Evolutionary conservation across 2,888 invertebrate species (phyloP), one percentile per base, ranked within the genome.

Genomic region (Glyphotaelius pellucidus): DNA sequence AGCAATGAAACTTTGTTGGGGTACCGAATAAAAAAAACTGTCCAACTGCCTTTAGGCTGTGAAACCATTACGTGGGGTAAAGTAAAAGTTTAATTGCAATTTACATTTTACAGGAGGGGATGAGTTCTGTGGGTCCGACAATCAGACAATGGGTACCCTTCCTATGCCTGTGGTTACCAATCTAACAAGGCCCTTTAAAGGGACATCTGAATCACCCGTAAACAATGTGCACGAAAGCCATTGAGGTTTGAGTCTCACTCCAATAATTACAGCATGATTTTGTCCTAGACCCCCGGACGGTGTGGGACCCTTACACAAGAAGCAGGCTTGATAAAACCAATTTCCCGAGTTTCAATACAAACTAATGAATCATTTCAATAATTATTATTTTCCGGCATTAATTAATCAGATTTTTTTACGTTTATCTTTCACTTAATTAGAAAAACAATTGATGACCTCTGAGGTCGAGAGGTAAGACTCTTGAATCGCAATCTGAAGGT

Each of bases 181-280:
- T 83, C 15, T 83, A 83, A 35, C 83, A 38, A 83, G 35, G 32
- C 2, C 83, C 83, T 83, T 83, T 83, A 32, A 83, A 67, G 67
- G 67, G 67, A 67, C 25, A 2, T n/a, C 83, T 83, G 35, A 83
- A 83, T 83, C 83, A 83, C 19, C 83, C 35, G 32, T 83, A 83
- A 83, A 83, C 32, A 83, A 83, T 83, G 38, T 83, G 35, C 83
- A 25, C 35, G 83, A 83, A 83, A 83, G 83, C 35, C 35, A 32
- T 25, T 83, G 83, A 83, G 83, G 81, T 32, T 81, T 32, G 81
- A 81, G 30, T 81, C 81, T 14, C 81, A 81, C 81, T 32, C 30
- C 81, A 31, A 81, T 67, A 67, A 67, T 25, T 67, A 25, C 9
- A 4, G 7, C 25, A 67, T 25, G n/a, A 67, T 67, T 67, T 67